phyloP scores from a whole-genome alignment of 2,797 vertebrate genomes.

The Pogoniulus pusillus region DNA sequence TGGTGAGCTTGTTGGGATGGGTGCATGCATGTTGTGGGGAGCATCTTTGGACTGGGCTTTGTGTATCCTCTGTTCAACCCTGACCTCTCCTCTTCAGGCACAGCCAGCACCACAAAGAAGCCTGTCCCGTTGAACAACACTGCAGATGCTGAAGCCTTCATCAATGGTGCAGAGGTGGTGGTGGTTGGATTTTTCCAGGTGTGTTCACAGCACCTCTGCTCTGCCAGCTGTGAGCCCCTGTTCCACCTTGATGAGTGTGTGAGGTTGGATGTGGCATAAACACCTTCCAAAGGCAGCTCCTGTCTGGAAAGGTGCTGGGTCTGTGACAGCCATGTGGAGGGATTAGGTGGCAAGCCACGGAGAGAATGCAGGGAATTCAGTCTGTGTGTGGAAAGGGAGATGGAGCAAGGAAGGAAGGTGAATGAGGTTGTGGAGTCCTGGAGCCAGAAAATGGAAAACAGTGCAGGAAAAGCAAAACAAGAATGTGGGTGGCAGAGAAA shows the following conservation, averaged over 20 bases:
- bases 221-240: background rate
- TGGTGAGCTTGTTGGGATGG: background rate
- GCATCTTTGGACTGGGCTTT: background rate
- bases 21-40: accelerated
- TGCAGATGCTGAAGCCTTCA: conserved; percentile 29
- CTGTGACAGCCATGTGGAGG: background rate
- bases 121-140: conserved; percentile 28
- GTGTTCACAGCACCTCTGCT: background rate
- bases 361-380: background rate
- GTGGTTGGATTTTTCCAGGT: conserved; percentile 81
- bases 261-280: background rate
- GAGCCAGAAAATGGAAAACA: background rate
- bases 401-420: background rate
- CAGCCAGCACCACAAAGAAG: background rate
- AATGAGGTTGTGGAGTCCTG: background rate
- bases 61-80: background rate
- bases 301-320: background rate
- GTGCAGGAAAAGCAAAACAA: background rate
- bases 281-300: background rate
- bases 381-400: background rate
- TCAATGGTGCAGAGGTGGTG: conserved; percentile 63
- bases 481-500: background rate
- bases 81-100: conserved; percentile 34
- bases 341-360: background rate
- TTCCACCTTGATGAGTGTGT: background rate